Percentiles rank a stretch among this genome's conserved stretches.
Evolutionary conservation across 2,888 invertebrate genomes (phyloP).

Genomic region (Coremacera marginata): DNA sequence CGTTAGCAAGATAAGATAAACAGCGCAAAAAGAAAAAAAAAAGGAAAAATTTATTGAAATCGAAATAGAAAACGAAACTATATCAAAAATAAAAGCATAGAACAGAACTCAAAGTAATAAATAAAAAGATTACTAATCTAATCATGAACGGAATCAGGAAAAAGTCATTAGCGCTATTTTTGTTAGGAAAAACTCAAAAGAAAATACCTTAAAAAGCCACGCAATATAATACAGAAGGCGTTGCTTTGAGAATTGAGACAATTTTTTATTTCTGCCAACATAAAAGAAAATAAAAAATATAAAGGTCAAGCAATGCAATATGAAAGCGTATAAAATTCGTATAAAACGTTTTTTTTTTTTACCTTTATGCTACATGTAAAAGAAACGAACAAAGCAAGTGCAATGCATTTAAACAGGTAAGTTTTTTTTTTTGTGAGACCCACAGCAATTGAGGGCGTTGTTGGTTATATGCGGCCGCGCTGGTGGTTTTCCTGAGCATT

Average conservation of each 20-base stretch:
- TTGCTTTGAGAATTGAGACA: slow-evolving; percentile 1
- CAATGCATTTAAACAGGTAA: not conserved
- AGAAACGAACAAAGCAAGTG: too few relatives aligned
- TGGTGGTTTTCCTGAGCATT: not conserved
- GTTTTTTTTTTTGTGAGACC: not conserved
- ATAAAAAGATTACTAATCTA: too few relatives aligned
- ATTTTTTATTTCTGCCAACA: not conserved
- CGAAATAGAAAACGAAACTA: too few relatives aligned
- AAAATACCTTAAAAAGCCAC: not conserved
- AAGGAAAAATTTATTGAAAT: too few relatives aligned
- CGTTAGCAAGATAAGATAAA: too few relatives aligned
- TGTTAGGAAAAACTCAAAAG: not conserved
- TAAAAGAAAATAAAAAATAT: not conserved
- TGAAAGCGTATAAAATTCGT: not conserved
- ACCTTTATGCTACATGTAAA: not conserved
- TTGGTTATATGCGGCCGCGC: not conserved
- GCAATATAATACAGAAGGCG: not conserved
- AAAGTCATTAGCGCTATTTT: not conserved
- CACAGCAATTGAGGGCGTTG: not conserved
- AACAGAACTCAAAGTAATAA: too few relatives aligned
- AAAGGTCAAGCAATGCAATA: not conserved
- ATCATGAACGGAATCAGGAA: too few relatives aligned
- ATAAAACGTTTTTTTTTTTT: not conserved
- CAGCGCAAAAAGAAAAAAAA: too few relatives aligned
- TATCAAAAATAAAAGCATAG: too few relatives aligned